These are phyloP conservation scores for Chesias legatella DNA, from an alignment of 2,888 invertebrate species.

Conservation along the genomic window DNA sequence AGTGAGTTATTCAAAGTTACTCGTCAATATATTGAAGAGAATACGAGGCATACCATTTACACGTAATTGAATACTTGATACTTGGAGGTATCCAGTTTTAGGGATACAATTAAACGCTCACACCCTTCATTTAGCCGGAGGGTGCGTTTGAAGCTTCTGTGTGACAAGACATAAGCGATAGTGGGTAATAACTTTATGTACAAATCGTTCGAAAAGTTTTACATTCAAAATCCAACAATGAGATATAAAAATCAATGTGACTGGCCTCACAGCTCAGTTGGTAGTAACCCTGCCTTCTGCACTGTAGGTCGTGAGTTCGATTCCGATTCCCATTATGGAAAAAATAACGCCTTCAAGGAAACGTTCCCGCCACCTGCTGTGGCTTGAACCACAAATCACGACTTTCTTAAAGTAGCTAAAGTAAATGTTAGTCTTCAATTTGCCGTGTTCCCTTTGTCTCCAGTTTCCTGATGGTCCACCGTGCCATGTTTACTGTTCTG, in stretches of 20 bases:
- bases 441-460: conserved; percentile 44
- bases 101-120: conserved; percentile 36
- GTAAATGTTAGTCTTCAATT: conserved; percentile 55
- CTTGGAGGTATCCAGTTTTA: conserved; percentile 5
- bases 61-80: conserved; percentile 1
- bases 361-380: conserved; percentile 21
- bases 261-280: too few relatives aligned
- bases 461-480: conserved; percentile 29
- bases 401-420: conserved; percentile 35
- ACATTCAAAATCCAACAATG: too few relatives aligned
- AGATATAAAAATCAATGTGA: too few relatives aligned
- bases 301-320: too few relatives aligned
- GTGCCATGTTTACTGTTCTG: conserved; percentile 14
- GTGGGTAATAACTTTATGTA: too few relatives aligned
- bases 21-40: too few relatives aligned
- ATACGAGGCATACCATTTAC: neutral
- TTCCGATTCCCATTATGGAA: too few relatives aligned
- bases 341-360: too few relatives aligned
- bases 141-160: conserved; percentile 18
- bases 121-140: conserved; percentile 34
- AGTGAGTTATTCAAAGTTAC: too few relatives aligned
- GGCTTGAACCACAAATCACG: conserved; percentile 33
- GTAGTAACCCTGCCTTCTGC: too few relatives aligned
- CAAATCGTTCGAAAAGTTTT: too few relatives aligned
- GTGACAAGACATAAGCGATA: conserved; percentile 18